These are phyloP conservation scores for Lagopus muta DNA, from an alignment of 2,113 vertebrate species.

Conservation along the genomic window DNA sequence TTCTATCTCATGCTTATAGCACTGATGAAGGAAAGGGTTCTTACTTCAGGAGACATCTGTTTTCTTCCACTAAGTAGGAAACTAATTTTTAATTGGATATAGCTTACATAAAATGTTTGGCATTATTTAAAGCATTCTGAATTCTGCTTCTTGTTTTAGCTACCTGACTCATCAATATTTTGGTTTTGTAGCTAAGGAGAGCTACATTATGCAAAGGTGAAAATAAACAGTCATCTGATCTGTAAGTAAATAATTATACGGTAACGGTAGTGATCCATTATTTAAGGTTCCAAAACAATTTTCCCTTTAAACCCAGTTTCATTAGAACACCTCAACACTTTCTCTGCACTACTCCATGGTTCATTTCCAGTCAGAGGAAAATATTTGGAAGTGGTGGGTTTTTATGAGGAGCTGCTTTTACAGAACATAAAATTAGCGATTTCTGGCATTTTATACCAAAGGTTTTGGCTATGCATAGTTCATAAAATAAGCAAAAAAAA, in stretches of 20 bases:
- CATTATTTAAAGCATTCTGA: slow-evolving; percentile 17
- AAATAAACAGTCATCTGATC: slow-evolving; percentile 28
- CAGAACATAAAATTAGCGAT: not conserved
- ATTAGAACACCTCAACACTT: not conserved
- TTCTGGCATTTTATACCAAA: not conserved
- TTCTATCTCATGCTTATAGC: not conserved
- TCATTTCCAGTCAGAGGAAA: not conserved
- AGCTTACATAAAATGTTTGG: slow-evolving; percentile 1
- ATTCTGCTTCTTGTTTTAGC: slow-evolving; percentile 16
- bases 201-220: not conserved
- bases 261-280: not conserved
- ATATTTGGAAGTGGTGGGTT: not conserved
- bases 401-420: not conserved
- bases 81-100: not conserved
- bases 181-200: not conserved
- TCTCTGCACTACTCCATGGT: not conserved
- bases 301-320: not conserved
- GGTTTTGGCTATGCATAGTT: not conserved
- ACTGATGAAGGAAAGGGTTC: not conserved
- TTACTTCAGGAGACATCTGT: slow-evolving; percentile 13
- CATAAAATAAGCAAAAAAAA: not conserved
- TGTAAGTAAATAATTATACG: slow-evolving; percentile 3
- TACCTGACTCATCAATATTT: slow-evolving; percentile 49
- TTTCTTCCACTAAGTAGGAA: not conserved
- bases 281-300: not conserved